phyloP scores from a whole-genome alignment of 2,888 invertebrate genomes.

The Mayetiola destructor region DNA sequence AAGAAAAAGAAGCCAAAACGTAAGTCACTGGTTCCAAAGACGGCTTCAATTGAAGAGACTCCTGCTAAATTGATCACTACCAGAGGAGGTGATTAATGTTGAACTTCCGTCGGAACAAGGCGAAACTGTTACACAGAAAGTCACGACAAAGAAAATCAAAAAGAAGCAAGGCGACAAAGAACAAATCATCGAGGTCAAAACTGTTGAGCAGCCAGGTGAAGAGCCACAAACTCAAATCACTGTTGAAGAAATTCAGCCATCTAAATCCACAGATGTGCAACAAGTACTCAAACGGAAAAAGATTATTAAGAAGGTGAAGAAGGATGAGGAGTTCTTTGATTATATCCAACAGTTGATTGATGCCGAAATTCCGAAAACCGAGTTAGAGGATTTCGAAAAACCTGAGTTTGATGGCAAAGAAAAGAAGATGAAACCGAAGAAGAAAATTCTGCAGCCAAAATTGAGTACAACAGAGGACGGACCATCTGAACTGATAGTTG shows the following conservation, averaged over 20 bases:
- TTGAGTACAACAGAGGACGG: not conserved
- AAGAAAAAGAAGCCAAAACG: conserved; percentile 22
- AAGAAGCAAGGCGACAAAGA: conserved; percentile 33
- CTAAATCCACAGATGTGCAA: not conserved
- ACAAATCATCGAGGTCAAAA: conserved; percentile 31
- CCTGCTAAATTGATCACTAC: not conserved
- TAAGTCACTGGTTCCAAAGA: conserved; percentile 20
- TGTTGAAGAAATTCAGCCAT: conserved; percentile 24
- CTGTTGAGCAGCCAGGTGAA: conserved; percentile 30
- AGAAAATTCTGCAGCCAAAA: conserved; percentile 16
- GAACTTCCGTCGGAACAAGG: conserved; percentile 32
- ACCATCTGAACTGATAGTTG: conserved; percentile 17
- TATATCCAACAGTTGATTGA: conserved; percentile 16
- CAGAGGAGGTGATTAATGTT: conserved; percentile 23
- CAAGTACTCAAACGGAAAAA: conserved; percentile 20
- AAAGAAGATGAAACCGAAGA: conserved; percentile 19
- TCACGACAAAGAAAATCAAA: conserved; percentile 34
- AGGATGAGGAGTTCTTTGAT: conserved; percentile 23
- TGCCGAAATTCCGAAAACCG: conserved; percentile 27
- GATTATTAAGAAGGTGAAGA: conserved; percentile 26
- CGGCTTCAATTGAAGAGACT: conserved; percentile 20
- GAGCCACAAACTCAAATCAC: conserved; percentile 36
- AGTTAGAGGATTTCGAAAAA: conserved; percentile 32
- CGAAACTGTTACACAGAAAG: conserved; percentile 31
- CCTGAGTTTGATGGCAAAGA: conserved; percentile 16